Evolutionary conservation across 2,113 vertebrate species (phyloP).

Genomic region (Zosterops japonicus): DNA sequence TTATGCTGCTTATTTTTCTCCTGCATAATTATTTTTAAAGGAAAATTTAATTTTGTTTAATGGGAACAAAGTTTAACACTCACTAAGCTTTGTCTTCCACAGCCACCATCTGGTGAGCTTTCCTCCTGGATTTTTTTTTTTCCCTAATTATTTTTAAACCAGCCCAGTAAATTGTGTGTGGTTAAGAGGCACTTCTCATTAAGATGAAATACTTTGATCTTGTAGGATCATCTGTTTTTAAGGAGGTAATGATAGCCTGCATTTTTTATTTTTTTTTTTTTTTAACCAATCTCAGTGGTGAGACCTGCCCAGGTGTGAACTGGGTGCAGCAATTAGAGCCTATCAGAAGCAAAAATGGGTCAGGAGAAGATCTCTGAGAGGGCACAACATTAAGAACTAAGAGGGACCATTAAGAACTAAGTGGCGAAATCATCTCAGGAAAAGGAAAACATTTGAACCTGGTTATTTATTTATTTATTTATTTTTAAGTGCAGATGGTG

Average conservation of each 20-base stretch:
- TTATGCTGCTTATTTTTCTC: slow-evolving; percentile 6
- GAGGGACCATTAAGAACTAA: background rate
- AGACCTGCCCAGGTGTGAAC: background rate
- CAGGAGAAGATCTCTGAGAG: background rate
- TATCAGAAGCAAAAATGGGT: background rate
- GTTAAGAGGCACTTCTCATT: slow-evolving; percentile 24
- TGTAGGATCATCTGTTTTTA: background rate
- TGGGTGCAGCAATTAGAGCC: background rate
- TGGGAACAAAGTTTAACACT: slow-evolving; percentile 49
- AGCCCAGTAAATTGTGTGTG: background rate
- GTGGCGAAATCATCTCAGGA: background rate
- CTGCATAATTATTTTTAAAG: slow-evolving; percentile 28
- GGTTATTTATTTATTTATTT: slow-evolving; percentile 10
- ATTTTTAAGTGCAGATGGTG: slow-evolving; percentile 33
- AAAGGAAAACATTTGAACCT: background rate
- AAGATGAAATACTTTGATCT: slow-evolving; percentile 36
- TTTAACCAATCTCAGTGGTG: background rate
- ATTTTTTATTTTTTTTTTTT: background rate
- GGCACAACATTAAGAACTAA: background rate
- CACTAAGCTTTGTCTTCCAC: background rate
- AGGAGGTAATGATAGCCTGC: background rate
- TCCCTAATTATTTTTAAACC: slow-evolving; percentile 30
- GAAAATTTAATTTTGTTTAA: slow-evolving; percentile 45
- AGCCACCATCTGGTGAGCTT: slow-evolving; percentile 6
- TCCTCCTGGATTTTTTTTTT: background rate